Base-by-base conservation (phyloP, 2,888 invertebrate genomes). In the Drosophila koepferae region DNA sequence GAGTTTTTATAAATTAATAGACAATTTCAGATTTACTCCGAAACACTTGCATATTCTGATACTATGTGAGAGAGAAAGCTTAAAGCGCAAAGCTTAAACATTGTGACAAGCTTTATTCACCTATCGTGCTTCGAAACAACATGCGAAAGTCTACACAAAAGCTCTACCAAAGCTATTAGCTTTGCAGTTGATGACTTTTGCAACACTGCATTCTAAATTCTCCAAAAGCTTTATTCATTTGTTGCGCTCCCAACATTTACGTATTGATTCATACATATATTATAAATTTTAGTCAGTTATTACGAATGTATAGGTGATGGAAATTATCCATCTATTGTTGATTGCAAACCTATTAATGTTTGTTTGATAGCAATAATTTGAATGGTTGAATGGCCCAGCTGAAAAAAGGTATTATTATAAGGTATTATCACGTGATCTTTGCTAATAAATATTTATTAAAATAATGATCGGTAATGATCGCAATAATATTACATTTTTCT, bases 231-330 rank as follows among this genome's bases (percentile, higher is more conserved):
- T 31, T 61, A 9, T n/a, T 28, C 43, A 10, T 6, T 20, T 44
- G 10, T 40, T 38, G 23, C 7, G 2, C 7, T 9, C 2, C n/a
- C 12, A 18, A 14, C 5, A 5, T 51, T 12, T 51, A 31, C 18
- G 8, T 31, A 8, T 14, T 8, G 1, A 40, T 43, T 4, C 9
- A 18, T 48, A 16, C 9, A 18, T 6, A 53, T 70, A 68, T 75
- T 72, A 74, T 77, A 80, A 77, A 84, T 82, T 65, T 72, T 70
- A 70, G 60, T 49, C 63, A 88, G 82, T 86, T 84, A 82, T 70
- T 84, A 67, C 69, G 67, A 23, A 46, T 46, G 14, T 14, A 14
- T 14, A 8, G 20, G 1, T 9, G 28, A 9, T 28, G 9, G 9
- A 44, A 14, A 38, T 12, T 51, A 8, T 2, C 7, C 2, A 3